Evolutionary conservation across 2,888 invertebrate species (phyloP).

Genomic region (Andrena bucephala): DNA sequence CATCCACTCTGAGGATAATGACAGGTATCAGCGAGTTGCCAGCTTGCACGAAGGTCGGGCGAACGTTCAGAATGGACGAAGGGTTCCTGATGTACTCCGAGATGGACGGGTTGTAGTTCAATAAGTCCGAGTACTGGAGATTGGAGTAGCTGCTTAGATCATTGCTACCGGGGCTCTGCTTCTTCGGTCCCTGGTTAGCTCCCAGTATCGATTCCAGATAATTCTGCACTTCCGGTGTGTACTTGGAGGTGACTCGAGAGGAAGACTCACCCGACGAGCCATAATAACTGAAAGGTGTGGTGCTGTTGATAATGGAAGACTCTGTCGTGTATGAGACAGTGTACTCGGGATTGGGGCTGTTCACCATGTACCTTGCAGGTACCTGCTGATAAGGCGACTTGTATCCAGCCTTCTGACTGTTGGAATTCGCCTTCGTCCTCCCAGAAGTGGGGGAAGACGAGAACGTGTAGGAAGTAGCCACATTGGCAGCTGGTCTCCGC

Average conservation of each 20-base stretch:
- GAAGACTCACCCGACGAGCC: conserved; percentile 65
- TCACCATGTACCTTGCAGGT: conserved; percentile 74
- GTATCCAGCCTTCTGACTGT: conserved; percentile 19
- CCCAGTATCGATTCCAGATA: conserved; percentile 66
- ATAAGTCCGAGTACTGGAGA: conserved; percentile 77
- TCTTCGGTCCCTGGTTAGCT: conserved; percentile 23
- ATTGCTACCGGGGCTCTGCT: conserved; percentile 31
- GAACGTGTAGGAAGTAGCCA: conserved; percentile 7
- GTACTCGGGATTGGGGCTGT: conserved; percentile 79
- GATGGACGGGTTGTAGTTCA: conserved; percentile 83
- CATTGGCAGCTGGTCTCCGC: conserved; percentile 30
- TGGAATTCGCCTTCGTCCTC: background rate
- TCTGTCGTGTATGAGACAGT: conserved; percentile 56
- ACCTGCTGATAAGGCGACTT: background rate
- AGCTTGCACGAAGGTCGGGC: conserved; percentile 82
- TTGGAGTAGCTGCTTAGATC: conserved; percentile 63
- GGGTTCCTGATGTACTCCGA: conserved; percentile 83
- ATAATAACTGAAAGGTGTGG: conserved; percentile 57
- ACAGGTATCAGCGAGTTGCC: conserved; percentile 83
- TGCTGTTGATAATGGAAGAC: conserved; percentile 28
- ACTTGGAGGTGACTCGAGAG: conserved; percentile 65
- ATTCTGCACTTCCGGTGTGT: conserved; percentile 72
- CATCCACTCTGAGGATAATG: conserved; percentile 82
- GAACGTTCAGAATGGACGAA: conserved; percentile 81
- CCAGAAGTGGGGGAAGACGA: conserved; percentile 23